Conservation (phyloP, 1,140 invertebrate species). For the Magallana angulata region DNA sequence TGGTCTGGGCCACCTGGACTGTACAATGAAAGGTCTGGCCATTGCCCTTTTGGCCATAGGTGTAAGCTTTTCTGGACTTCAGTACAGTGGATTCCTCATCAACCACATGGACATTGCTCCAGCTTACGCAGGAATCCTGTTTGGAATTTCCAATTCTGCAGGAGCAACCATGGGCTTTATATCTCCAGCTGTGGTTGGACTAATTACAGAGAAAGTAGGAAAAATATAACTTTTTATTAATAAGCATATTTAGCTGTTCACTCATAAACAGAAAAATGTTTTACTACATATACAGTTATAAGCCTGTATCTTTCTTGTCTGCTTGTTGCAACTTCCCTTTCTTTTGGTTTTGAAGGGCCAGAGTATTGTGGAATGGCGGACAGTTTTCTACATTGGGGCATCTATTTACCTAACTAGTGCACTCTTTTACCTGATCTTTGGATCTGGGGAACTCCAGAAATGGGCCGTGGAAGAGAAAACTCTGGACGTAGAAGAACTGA, state of each 20-base stretch:
- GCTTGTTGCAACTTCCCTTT: too few species aligned
- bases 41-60: conserved; percentile 89
- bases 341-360: conserved; percentile 16
- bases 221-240: background rate
- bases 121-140: conserved; percentile 88
- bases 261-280: too few species aligned
- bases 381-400: conserved; percentile 76
- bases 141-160: conserved; percentile 79
- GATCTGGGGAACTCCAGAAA: conserved; percentile 73
- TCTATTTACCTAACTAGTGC: conserved; percentile 75
- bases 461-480: conserved; percentile 61
- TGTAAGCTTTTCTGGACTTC: conserved; percentile 89
- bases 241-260: too few species aligned
- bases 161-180: conserved; percentile 78
- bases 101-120: conserved; percentile 94
- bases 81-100: conserved; percentile 92
- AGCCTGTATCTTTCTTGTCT: too few species aligned
- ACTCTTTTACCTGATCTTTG: conserved; percentile 75
- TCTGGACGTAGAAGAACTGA: conserved; percentile 36
- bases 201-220: conserved; percentile 75
- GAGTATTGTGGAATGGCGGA: conserved; percentile 76
- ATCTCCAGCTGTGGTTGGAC: conserved; percentile 75
- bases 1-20: conserved; percentile 77
- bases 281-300: too few species aligned
- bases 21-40: conserved; percentile 83